Base-by-base conservation (phyloP, 2,113 vertebrate genomes). In the Synodontis membranacea region DNA sequence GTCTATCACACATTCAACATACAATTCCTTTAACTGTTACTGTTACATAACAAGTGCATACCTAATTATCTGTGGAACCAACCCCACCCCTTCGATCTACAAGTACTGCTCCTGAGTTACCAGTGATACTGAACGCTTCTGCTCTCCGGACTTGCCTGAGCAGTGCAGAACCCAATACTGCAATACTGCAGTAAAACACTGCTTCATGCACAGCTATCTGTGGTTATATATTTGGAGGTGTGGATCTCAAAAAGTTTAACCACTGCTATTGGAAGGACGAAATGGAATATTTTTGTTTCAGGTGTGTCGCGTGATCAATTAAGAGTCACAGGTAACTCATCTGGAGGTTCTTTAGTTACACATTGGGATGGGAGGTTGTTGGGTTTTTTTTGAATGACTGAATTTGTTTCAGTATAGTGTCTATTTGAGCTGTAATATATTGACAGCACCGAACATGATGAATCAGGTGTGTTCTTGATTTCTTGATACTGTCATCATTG, bases 121-220 rank as follows among this genome's bases (percentile, higher is more conserved):
- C 48, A 15, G 48, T 50, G 14, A 50, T 50, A 2, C 48, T 50
- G 48, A 50, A 11, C 15, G 11, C 48, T 50, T 50, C 48, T 50
- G 14, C 12, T 50, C 48, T 12, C 48, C 48, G 14, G 48, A 50
- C 48, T 14, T 50, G 48, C 48, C 48, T 50, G 48, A 50, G 12
- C 54, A 74, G 60, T 58, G 66, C 78, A 64, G n/a, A 80, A 85
- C 1, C 64, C 10, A 70, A 46, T n/a, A n/a, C 37, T 80, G 58
- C 54, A 72, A 34, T 62, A 58, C 28, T 60, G 19, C 82, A 1
- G 6, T 44, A 44, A 4, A 44, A n/a, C n/a, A n/a, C n/a, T n/a
- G n/a, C n/a, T 72, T 76, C 56, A 79, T n/a, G 28, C 34, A 54
- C 23, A 44, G 23, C 11, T n/a, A 60, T 44, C 12, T 10, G 76